Percentiles rank a stretch among this genome's conserved stretches.
Evolutionary conservation across 2,113 vertebrate genomes (phyloP).

Genomic region (Macrotis lagotis): DNA sequence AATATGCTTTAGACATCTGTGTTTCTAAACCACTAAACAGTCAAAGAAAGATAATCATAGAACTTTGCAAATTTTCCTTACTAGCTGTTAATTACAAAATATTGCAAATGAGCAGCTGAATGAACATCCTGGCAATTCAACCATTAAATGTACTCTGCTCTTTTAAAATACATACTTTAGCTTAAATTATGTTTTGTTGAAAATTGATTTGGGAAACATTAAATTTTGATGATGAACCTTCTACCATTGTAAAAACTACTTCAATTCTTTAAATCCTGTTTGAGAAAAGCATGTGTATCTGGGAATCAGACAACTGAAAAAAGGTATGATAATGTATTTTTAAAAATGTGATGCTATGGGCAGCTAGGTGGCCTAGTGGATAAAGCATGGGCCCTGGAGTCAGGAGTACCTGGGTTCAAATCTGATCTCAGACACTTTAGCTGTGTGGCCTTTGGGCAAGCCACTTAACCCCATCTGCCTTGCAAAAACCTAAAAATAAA

Average conservation of each 20-base stretch:
- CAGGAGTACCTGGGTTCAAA: too few relatives aligned
- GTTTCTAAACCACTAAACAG: conserved; percentile 12
- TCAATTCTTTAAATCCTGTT: not conserved
- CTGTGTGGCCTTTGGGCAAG: too few relatives aligned
- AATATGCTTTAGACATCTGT: not conserved
- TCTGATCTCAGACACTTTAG: too few relatives aligned
- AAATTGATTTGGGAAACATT: not conserved
- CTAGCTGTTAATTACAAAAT: conserved; percentile 29
- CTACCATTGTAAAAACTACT: not conserved
- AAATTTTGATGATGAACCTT: conserved; percentile 22
- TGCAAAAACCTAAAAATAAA: too few relatives aligned
- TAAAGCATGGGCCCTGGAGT: too few relatives aligned
- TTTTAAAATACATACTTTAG: conserved; percentile 38
- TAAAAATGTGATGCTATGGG: not conserved
- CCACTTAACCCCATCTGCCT: too few relatives aligned
- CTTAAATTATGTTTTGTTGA: conserved; percentile 30
- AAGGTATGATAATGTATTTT: not conserved
- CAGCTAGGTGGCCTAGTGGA: too few relatives aligned
- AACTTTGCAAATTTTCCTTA: conserved; percentile 45
- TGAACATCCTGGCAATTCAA: conserved; percentile 31
- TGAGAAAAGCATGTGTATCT: conserved; percentile 39
- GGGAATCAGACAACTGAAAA: conserved; percentile 28
- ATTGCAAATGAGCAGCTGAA: conserved; percentile 43
- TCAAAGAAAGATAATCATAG: conserved; percentile 30
- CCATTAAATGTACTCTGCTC: conserved; percentile 28